phyloP scores from a whole-genome alignment of 2,888 invertebrate species.

The Agrochola lychnidis region DNA sequence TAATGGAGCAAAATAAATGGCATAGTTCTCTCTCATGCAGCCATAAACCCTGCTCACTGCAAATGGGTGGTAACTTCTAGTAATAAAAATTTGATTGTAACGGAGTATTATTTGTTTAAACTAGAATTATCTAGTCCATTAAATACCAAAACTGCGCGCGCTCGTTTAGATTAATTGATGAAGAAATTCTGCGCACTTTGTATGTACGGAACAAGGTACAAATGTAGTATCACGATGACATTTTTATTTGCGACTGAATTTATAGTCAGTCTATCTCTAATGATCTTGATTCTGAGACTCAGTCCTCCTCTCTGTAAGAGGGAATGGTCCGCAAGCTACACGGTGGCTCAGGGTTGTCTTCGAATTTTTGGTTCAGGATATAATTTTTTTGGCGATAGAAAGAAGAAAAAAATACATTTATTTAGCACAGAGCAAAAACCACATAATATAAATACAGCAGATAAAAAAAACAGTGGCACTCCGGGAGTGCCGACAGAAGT shows the following conservation, averaged over 20 bases:
- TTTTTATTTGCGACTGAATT: not conserved
- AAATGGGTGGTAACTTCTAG: no score
- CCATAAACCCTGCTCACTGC: no score
- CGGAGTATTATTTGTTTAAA: no score
- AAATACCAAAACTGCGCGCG: slow-evolving; percentile 19
- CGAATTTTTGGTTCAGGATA: not conserved
- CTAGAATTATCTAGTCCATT: slow-evolving; percentile 45
- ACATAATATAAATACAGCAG: no score
- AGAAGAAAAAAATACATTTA: no score
- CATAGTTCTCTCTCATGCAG: no score
- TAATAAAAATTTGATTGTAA: slow-evolving; percentile 1
- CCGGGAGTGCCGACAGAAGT: no score
- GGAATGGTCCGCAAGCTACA: no score
- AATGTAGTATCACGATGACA: not conserved
- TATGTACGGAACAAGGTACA: not conserved
- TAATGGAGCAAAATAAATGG: not conserved
- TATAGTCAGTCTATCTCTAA: not conserved
- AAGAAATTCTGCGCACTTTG: slow-evolving; percentile 36
- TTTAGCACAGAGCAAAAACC: no score
- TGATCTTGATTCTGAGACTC: not conserved
- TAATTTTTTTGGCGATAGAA: not conserved
- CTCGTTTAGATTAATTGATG: slow-evolving; percentile 46
- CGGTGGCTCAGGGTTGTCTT: not conserved
- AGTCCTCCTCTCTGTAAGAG: not conserved
- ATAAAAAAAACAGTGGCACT: no score